Evolutionary conservation across 1,140 invertebrate genomes (phyloP).

Genomic region (Drosophila navojoa): DNA sequence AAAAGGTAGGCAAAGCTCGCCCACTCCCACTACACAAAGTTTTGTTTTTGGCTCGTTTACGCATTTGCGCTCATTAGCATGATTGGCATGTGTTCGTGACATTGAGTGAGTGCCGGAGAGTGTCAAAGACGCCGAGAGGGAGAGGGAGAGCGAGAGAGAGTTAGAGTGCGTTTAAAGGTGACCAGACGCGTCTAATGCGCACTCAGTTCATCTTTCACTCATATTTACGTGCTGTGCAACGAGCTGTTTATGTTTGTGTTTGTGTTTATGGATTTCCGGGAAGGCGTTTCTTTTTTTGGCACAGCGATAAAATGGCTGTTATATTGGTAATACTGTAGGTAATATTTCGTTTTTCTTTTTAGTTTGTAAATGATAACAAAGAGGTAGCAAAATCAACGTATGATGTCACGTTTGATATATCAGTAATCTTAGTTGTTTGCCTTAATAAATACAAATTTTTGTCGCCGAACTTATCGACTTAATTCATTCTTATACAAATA

Average conservation of each 20-base stretch:
- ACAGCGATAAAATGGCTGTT: slow-evolving; percentile 2
- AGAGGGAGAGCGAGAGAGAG: neutral
- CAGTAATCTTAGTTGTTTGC: neutral
- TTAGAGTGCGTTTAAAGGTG: slow-evolving; percentile 28
- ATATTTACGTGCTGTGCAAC: slow-evolving; percentile 44
- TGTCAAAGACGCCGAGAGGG: neutral
- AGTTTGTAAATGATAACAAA: slow-evolving; percentile 1
- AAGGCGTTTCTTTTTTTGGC: slow-evolving; percentile 33
- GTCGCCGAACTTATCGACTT: neutral
- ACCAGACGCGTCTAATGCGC: slow-evolving; percentile 22
- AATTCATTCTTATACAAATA: slow-evolving; percentile 5
- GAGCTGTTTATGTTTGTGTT: slow-evolving; percentile 16
- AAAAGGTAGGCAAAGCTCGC: neutral
- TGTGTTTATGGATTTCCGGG: slow-evolving; percentile 39
- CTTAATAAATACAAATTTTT: slow-evolving; percentile 3
- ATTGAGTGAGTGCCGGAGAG: slow-evolving; percentile 27
- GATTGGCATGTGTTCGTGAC: slow-evolving; percentile 61
- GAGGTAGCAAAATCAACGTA: slow-evolving; percentile 17
- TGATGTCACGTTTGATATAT: slow-evolving; percentile 12
- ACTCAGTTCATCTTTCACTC: slow-evolving; percentile 31
- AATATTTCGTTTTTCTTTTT: slow-evolving; percentile 19
- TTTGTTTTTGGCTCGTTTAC: slow-evolving; percentile 63
- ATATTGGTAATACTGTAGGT: slow-evolving; percentile 21
- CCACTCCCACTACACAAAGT: slow-evolving; percentile 16
- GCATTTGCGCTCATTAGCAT: slow-evolving; percentile 73